Evolutionary conservation across 2,797 vertebrate species (phyloP).

Genomic region (Rhincodon typus): DNA sequence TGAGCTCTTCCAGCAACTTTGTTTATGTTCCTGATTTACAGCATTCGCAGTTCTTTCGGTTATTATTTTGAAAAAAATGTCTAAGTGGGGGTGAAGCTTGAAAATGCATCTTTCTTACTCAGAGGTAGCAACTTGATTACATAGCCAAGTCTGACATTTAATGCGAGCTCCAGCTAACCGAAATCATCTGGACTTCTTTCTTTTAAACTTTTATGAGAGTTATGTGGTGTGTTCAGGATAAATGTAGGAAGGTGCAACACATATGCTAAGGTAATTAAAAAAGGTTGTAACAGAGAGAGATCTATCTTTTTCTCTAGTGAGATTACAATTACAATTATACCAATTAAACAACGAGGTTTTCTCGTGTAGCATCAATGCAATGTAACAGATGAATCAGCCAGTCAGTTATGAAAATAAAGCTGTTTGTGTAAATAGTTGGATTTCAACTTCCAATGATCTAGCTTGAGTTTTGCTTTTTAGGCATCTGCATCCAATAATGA

Average conservation of each 20-base stretch:
- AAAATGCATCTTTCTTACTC: neutral
- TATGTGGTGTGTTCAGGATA: neutral
- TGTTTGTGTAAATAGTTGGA: neutral
- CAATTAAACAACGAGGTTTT: neutral
- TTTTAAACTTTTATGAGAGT: neutral
- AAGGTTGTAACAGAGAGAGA: neutral
- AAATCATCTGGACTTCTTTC: neutral
- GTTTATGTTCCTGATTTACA: no score
- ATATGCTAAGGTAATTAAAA: neutral
- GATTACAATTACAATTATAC: neutral
- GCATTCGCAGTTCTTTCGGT: no score
- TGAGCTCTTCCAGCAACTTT: no score
- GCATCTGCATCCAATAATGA: neutral
- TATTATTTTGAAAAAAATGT: no score
- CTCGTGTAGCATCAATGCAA: neutral
- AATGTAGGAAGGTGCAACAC: neutral
- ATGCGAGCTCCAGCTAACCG: neutral
- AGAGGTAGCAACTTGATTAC: neutral
- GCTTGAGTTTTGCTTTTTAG: neutral
- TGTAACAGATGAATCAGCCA: neutral
- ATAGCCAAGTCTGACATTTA: neutral
- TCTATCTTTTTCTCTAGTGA: neutral
- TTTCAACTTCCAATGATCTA: neutral
- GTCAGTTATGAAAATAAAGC: no score
- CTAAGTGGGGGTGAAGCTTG: neutral